These are phyloP conservation scores for Corella eumyota DNA, from an alignment of 23 tunicate genomes.

Conservation along the genomic window DNA sequence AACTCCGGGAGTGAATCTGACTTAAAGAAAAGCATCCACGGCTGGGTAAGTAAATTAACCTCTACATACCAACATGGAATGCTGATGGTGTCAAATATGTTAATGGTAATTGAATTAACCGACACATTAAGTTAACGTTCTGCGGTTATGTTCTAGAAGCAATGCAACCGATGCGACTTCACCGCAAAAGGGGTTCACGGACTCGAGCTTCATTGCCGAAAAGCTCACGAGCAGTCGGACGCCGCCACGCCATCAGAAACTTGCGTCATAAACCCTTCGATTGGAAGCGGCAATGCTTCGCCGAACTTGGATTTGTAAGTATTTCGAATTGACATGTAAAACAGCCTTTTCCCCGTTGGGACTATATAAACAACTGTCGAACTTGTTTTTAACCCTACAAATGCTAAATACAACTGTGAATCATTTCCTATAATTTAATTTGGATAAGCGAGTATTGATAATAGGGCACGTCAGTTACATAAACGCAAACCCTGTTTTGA, in stretches of 20 bases:
- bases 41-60: conserved; percentile 38
- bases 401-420: too few relatives aligned
- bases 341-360: too few relatives aligned
- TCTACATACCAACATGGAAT: background rate
- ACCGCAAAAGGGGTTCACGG: conserved; percentile 82
- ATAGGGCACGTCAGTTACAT: too few relatives aligned
- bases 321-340: too few relatives aligned
- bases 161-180: conserved; percentile 54
- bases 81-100: background rate
- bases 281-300: background rate
- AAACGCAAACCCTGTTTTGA: too few relatives aligned
- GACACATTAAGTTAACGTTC: background rate
- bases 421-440: too few relatives aligned
- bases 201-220: conserved; percentile 64
- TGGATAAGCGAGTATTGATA: too few relatives aligned
- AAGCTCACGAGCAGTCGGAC: conserved; percentile 37
- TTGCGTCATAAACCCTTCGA: conserved; percentile 11
- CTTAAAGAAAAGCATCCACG: conserved; percentile 44
- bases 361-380: too few relatives aligned
- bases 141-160: conserved; percentile 29
- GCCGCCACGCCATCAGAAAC: conserved; percentile 24
- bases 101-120: too few relatives aligned
- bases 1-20: conserved; percentile 21
- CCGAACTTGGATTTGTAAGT: conserved; percentile 36
- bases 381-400: too few relatives aligned